Base-by-base conservation (phyloP, 2,888 invertebrate genomes). In the Ophion obscuratus region DNA sequence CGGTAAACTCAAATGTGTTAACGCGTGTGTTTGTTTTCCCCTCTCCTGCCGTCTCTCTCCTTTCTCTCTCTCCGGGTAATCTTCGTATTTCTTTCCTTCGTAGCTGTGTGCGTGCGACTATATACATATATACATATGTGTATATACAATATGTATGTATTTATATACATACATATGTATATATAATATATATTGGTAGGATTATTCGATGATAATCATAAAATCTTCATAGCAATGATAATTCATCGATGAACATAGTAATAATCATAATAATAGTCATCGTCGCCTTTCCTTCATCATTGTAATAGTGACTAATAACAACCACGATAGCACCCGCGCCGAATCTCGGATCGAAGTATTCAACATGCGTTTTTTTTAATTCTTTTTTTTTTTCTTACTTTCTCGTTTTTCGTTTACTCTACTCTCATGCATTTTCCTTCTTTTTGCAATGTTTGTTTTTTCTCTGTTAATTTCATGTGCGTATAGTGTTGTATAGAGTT, bases 381-480 rank as follows among this genome's bases (percentile, higher is more conserved):
- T 62, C 82, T 78, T 68, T 68, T 73, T 47, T 24, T 36, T 31
- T 70, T 81, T 67, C 53, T 77, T 59, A 36, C 73, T 73, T 64
- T 53, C 17, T 53, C 17, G 53, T 53, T 84, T 75, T 86, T 88
- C 5, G 14, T 53, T 78, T 57, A 53, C 57, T 75, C 79, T 83
- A 80, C 79, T 85, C 68, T 75, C 66, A 85, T 80, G 85, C 66
- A 67, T 71, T 71, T 62, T 76, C 66, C 67, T 74, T 67, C 59
- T 47, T 71, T 76, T 70, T 84, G 53, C 44, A 20, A 24, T 36
- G 73, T 36, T 80, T 47, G 66, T 76, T 74, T 20, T 78, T 40
- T 78, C 11, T 67, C 64, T 82, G 73, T 87, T 88, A 79, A 74
- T 77, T 84, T 89, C 88, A 85, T 89, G 89, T 90, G 89, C 89